These are phyloP conservation scores for Ardeotis arabs DNA, from an alignment of 2,113 vertebrate species.

Conservation along the genomic window DNA sequence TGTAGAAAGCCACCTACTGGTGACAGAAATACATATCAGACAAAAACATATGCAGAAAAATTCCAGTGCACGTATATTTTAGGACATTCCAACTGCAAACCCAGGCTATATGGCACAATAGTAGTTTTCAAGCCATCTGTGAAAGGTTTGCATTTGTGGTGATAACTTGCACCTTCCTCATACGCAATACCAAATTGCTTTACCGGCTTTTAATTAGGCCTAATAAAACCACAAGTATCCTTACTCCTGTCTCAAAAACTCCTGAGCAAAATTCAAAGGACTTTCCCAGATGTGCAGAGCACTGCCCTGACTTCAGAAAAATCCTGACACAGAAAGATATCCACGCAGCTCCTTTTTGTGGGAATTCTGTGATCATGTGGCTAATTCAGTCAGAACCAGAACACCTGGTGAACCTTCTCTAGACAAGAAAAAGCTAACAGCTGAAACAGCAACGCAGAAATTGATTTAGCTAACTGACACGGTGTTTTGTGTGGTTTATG, in stretches of 20 bases:
- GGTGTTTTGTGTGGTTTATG: not conserved
- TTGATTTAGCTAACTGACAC: not conserved
- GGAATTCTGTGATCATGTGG: not conserved
- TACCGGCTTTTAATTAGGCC: not conserved
- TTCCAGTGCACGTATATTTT: not conserved
- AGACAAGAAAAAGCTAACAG: not conserved
- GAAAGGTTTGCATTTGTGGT: not conserved
- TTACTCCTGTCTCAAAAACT: not conserved
- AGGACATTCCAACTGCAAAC: not conserved
- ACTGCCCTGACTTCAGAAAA: not conserved
- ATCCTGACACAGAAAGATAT: not conserved
- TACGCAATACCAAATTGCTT: not conserved
- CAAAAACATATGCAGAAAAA: not conserved
- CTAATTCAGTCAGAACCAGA: too few relatives aligned
- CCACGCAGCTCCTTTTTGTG: not conserved
- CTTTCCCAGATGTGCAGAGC: not conserved
- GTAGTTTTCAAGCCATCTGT: not conserved
- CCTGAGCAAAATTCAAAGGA: not conserved
- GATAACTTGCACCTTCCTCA: not conserved
- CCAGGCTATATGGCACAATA: not conserved
- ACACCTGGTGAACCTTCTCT: not conserved
- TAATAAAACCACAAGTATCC: not conserved
- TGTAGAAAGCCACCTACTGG: constrained; percentile 26
- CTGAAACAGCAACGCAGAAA: not conserved
- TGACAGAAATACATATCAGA: not conserved